Evolutionary conservation across 2,113 vertebrate genomes (phyloP).

Genomic region (Hippoglossus stenolepis): DNA sequence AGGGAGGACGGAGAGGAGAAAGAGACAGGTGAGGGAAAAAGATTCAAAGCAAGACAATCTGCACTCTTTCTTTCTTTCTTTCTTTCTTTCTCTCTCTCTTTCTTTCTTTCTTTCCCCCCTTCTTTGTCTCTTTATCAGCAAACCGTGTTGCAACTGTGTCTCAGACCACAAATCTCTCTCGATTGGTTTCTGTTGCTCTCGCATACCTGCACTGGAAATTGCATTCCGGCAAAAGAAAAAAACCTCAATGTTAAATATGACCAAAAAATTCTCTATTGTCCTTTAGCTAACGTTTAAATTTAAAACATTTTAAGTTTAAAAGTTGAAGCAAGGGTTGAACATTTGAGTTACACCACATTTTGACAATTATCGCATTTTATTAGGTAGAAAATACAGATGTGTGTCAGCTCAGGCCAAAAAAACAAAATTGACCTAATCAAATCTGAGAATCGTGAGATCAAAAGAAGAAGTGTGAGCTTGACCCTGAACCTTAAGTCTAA

Average conservation of each 20-base stretch:
- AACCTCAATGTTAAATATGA: background rate
- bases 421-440: conserved; percentile 41
- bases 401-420: conserved; percentile 13
- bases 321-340: background rate
- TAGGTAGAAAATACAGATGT: conserved; percentile 1
- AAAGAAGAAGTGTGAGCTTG: conserved; percentile 38
- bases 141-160: background rate
- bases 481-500: conserved; percentile 45
- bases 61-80: background rate
- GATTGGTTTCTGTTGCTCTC: background rate
- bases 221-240: background rate
- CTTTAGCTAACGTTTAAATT: background rate
- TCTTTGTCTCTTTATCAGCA: conserved; percentile 32
- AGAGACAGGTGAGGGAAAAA: conserved; percentile 74
- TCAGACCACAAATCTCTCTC: background rate
- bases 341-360: background rate
- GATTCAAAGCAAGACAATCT: conserved; percentile 77
- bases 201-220: background rate
- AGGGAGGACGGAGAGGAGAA: conserved; percentile 58
- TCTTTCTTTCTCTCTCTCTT: conserved; percentile 30
- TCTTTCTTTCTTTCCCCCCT: background rate
- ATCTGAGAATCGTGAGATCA: conserved; percentile 44
- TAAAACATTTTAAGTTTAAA: background rate
- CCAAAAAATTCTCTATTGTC: background rate
- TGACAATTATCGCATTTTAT: background rate